These are phyloP conservation scores for Perithous albicinctus DNA, from an alignment of 2,888 invertebrate species.

Conservation along the genomic window DNA sequence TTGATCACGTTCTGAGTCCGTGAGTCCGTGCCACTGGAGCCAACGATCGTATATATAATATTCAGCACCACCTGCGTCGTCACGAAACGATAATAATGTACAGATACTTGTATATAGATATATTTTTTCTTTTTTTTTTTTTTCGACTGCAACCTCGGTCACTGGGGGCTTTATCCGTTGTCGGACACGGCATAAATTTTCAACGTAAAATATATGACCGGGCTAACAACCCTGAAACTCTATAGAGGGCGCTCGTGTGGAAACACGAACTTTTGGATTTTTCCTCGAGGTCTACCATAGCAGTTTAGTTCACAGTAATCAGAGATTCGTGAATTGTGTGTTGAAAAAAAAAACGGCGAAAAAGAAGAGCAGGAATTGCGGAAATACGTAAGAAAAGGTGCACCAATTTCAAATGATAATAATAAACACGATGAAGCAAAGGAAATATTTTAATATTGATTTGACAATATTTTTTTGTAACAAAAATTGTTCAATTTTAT, in stretches of 20 bases:
- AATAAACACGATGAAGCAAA: too few species aligned
- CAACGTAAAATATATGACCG: conserved; percentile 66
- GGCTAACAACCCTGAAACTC: conserved; percentile 51
- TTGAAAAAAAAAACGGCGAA: neutral
- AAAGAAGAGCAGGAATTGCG: neutral
- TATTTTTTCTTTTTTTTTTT: conserved; percentile 17
- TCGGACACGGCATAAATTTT: conserved; percentile 68
- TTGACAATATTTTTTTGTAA: too few species aligned
- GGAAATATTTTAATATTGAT: too few species aligned
- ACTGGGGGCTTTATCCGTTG: conserved; percentile 55
- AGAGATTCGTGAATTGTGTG: conserved; percentile 9
- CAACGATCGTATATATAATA: conserved; percentile 1
- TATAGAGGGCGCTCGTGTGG: conserved; percentile 42
- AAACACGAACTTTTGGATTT: conserved; percentile 50
- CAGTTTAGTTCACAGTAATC: neutral
- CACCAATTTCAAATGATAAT: too few species aligned
- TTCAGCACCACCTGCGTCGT: conserved; percentile 36
- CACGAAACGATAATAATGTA: conserved; percentile 36
- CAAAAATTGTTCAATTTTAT: too few species aligned
- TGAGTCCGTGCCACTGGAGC: neutral
- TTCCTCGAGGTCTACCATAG: conserved; percentile 24
- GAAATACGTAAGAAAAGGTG: neutral
- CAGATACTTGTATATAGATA: neutral
- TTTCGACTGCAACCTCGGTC: conserved; percentile 22
- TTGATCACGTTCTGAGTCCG: neutral